Percentiles rank a stretch among this genome's conserved stretches.
phyloP scores from a whole-genome alignment of 2,797 vertebrate genomes.

The Arremon aurantiirostris region DNA sequence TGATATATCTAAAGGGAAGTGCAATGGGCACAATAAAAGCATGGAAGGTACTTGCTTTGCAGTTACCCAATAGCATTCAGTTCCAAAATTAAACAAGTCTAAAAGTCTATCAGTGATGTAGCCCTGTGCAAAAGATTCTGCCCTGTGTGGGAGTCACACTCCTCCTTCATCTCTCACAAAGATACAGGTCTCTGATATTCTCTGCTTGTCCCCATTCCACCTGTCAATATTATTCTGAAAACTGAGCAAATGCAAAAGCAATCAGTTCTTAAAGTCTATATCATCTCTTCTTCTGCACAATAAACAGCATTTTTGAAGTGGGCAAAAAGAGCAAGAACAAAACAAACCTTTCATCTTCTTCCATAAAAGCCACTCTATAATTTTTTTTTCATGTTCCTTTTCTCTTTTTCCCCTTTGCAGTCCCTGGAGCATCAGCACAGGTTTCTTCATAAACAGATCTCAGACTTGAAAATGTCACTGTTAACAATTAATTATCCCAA shows the following conservation, averaged over 20 bases:
- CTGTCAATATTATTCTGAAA: slow-evolving; percentile 19
- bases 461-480: slow-evolving; percentile 46
- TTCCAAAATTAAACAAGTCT: neutral
- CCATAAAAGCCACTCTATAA: slow-evolving; percentile 35
- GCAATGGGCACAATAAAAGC: neutral
- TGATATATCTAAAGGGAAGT: neutral
- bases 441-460: slow-evolving; percentile 61
- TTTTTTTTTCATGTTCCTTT: slow-evolving; percentile 15
- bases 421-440: neutral
- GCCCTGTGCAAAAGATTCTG: neutral
- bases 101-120: neutral
- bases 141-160: neutral
- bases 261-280: neutral
- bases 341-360: slow-evolving; percentile 63
- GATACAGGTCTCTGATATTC: neutral
- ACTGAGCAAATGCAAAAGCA: slow-evolving; percentile 5
- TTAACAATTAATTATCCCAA: slow-evolving; percentile 23
- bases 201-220: neutral
- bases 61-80: neutral
- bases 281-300: slow-evolving; percentile 14
- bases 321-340: slow-evolving; percentile 50
- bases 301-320: slow-evolving; percentile 64
- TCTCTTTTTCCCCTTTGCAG: neutral
- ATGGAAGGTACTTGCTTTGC: neutral
- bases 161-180: neutral